Percentiles rank a stretch among this genome's conserved stretches.
phyloP scores from a whole-genome alignment of 2,113 vertebrate genomes.

The Nothocercus nigrocapillus region DNA sequence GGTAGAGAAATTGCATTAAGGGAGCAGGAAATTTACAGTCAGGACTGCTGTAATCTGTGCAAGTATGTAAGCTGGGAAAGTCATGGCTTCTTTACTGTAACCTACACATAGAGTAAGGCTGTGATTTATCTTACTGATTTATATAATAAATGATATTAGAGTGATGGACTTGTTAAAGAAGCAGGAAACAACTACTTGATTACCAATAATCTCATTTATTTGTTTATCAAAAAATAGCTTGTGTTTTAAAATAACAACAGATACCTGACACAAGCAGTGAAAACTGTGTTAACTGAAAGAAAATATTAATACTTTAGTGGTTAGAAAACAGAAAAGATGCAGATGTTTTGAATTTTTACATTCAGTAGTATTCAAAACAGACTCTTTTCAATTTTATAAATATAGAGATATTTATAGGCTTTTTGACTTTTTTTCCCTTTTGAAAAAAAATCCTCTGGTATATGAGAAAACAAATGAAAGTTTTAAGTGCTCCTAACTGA shows the following conservation, averaged over 20 bases:
- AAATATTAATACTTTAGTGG: not conserved
- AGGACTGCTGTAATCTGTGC: not conserved
- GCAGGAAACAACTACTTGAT: not conserved
- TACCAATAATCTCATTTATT: not conserved
- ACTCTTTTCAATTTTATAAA: not conserved
- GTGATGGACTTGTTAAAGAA: not conserved
- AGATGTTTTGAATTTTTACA: not conserved
- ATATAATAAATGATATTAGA: not conserved
- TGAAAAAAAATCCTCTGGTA: not conserved
- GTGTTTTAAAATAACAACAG: not conserved
- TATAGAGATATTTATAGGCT: too few species aligned
- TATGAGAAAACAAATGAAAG: not conserved
- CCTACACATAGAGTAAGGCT: not conserved
- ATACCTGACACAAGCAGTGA: not conserved
- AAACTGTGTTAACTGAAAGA: not conserved
- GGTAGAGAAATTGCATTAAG: not conserved
- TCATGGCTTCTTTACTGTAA: not conserved
- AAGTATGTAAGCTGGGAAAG: not conserved
- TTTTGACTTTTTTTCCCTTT: not conserved
- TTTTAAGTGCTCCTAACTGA: not conserved
- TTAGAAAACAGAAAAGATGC: not conserved
- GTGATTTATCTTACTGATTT: not conserved
- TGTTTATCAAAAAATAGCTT: not conserved
- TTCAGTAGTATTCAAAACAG: not conserved
- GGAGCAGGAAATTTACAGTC: not conserved